Base-by-base conservation (phyloP, 2,888 invertebrate genomes). In the Oscheius sp. region DNA sequence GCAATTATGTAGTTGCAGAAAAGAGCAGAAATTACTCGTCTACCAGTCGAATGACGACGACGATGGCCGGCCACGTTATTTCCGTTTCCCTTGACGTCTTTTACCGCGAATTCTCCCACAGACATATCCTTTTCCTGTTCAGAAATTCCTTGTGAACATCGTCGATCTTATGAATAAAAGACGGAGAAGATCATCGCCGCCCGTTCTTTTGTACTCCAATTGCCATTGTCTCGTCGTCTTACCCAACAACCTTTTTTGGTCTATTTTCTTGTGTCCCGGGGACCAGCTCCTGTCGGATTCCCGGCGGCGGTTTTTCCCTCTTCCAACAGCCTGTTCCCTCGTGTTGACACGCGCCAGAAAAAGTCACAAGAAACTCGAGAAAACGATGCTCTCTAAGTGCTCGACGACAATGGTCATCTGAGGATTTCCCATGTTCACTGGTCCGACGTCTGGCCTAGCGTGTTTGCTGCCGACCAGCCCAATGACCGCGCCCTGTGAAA, bases 351-450 rank as follows among this genome's bases (percentile, higher is more conserved):
- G 52, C 66, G 52, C 52, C 49, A 49, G 29, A 66, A 66, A 52
- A 66, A 52, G 49, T 52, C 52, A 25, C 66, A 52, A 66, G 66
- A 66, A 66, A 66, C 66, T 66, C 66, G 66, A 66, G 66, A 66
- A 66, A 66, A 66, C 35, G 52, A 66, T 66, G 66, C 66, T 49
- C n/a, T n/a, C 43, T 61, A 61, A 61, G 61, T 61, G 61, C 43
- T 43, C 61, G n/a, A 2, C 23, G 21, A 55, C 55, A 55, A 55
- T 55, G 55, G 25, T 25, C 55, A 49, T 49, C n/a, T 49, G n/a
- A 13, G 49, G n/a, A 13, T 13, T 21, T 16, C 49, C 49, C 49
- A 16, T 49, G 46, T 25, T 23, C 43, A 13, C 43, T 25, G 18
- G 41, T 5, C n/a, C 41, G 41, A 41, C 43, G 45, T 18, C 61